Evolutionary conservation across 2,888 invertebrate genomes (phyloP), one percentile per base, ranked within the genome.

Genomic region (Antheraea assamensis): DNA sequence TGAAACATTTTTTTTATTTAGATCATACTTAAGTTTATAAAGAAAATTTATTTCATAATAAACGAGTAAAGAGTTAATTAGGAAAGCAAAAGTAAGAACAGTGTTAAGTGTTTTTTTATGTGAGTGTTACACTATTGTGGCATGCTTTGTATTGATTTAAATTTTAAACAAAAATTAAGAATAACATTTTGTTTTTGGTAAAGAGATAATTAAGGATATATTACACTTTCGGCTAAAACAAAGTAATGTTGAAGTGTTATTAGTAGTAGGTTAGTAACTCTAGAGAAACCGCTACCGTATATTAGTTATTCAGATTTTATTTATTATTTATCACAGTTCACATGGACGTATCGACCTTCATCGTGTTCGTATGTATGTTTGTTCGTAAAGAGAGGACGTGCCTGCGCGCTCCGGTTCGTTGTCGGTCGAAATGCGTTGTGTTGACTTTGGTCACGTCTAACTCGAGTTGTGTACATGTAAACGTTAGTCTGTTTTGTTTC

Each of bases 401-500:
- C 35, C 19, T 30, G n/a, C n/a, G 19, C 10, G 42, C 42, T 13
- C 19, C 3, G 31, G 19, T n/a, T 31, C 30, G 17, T 31, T 7
- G 21, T 35, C 35, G 35, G 35, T 27, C 17, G 61, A 30, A 3
- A 64, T 30, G 27, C 21, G 30, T 64, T n/a, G 19, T 68, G 68
- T 68, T 68, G 68, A 35, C 35, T 15, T 31, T 35, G 68, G 68
- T 68, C 68, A 68, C 68, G 68, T 68, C 68, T 68, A 35, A 35
- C 27, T 17, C 49, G 42, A 55, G 21, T 27, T 17, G 17, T 64
- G 61, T 30, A 64, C 30, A 17, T 47, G 35, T 72, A 30, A 30
- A 64, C 61, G 27, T 64, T 64, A 35, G 27, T 72, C 24, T 66
- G 42, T 35, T 72, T 64, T 27, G 42, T 66, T 66, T 72, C 72